Percentiles rank a stretch among this genome's conserved stretches.
These are phyloP conservation scores for Yponomeuta malinellus DNA, from an alignment of 2,888 invertebrate genomes.

Conservation along the genomic window DNA sequence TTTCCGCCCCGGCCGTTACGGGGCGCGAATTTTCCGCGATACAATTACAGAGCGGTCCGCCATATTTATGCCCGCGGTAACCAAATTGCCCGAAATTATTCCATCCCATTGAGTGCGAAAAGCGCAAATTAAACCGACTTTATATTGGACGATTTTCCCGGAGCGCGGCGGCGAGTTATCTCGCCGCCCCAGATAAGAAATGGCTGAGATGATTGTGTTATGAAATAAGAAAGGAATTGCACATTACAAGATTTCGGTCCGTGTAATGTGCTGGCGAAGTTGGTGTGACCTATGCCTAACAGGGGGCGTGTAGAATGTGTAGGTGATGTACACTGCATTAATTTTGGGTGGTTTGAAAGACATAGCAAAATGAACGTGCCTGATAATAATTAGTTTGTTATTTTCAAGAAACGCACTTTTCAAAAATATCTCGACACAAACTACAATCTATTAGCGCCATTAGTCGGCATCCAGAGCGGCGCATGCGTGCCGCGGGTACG, in stretches of 20 bases:
- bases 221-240: conserved; percentile 74
- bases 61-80: conserved; percentile 75
- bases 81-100: conserved; percentile 77
- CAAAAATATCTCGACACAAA: no score
- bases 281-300: conserved; percentile 19
- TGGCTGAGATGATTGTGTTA: conserved; percentile 71
- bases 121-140: conserved; percentile 77
- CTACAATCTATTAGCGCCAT: no score
- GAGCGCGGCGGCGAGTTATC: conserved; percentile 71
- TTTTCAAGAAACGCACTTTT: no score
- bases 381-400: no score
- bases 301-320: no score
- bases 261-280: conserved; percentile 45
- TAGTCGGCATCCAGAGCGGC: no score
- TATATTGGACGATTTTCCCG: conserved; percentile 75
- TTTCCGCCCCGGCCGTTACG: conserved; percentile 72
- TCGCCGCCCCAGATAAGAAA: conserved; percentile 69
- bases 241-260: conserved; percentile 50
- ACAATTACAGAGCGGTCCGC: conserved; percentile 72
- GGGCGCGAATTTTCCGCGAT: conserved; percentile 73
- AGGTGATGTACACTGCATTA: no score
- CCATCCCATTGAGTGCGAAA: conserved; percentile 77
- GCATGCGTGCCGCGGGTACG: no score
- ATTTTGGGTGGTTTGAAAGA: no score
- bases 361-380: no score